Evolutionary conservation across 2,113 vertebrate species (phyloP), one percentile per base, ranked within the genome.

Genomic region (Dasyornis broadbenti): DNA sequence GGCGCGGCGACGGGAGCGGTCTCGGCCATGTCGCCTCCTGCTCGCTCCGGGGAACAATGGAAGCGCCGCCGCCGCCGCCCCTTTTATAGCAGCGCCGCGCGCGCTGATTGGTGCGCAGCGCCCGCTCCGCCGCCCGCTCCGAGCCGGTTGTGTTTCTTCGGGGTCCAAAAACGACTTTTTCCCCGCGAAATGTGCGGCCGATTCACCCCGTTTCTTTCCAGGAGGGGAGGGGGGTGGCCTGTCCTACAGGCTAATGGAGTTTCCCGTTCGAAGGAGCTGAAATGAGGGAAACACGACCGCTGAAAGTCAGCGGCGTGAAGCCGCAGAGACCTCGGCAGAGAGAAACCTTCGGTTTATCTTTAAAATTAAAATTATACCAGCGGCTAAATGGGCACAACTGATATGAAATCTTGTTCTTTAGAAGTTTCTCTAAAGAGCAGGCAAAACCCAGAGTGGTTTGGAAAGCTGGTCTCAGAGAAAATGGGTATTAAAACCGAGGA

Each of bases 141-240:
- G 13, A 52, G 47, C 88, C 79, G 11, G n/a, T 35, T 98, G 98
- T 98, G 98, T 98, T 98, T 98, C 80, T 98, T 98, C 61, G 3
- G 8, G 6, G 31, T 82, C 39, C 75, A 97, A 97, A 98, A 98
- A 52, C 27, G 31, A 18, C 20, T 35, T 97, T 96, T 97, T 97
- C 66, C 13, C 8, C 35, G 9, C 3, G 61, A 95, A 95, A 72
- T 63, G 19, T 28, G 11, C 7, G 3, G 53, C 39, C 18, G 26
- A 63, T 24, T 61, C 13, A 44, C 65, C 82, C 66, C 53, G 4
- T 26, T 89, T 88, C 73, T 60, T 17, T 15, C 10, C 47, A 15
- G 2, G 22, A 53, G 24, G 13, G 10, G 14, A 92, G 63, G 16
- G 50, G 24, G 22, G 13, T n/a, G 27, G 45, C 37, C 47, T 44